These are phyloP conservation scores for Papilio polyxenes DNA, from an alignment of 1,140 invertebrate species.

Conservation along the genomic window DNA sequence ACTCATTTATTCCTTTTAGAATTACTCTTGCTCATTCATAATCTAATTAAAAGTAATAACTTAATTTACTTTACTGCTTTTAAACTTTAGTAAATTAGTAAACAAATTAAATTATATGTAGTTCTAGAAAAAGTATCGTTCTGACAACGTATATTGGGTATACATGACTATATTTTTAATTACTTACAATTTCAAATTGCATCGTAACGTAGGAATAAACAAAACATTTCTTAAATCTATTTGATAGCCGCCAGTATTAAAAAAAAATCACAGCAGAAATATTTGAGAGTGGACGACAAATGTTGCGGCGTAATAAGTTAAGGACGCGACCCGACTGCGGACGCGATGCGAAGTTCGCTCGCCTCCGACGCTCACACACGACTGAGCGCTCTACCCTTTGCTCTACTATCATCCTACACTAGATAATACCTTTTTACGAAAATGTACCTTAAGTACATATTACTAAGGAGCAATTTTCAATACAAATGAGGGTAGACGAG, in stretches of 20 bases:
- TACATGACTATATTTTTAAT: not conserved
- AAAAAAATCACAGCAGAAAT: conserved; percentile 2
- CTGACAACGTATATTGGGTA: not conserved
- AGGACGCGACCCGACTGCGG: conserved; percentile 43
- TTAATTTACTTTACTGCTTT: conserved; percentile 16
- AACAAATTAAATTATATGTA: not conserved
- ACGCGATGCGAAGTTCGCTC: conserved; percentile 49
- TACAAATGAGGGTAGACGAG: conserved; percentile 34
- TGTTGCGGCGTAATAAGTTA: conserved; percentile 72
- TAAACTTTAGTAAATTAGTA: not conserved
- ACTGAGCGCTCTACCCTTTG: conserved; percentile 64
- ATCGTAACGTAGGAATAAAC: not conserved
- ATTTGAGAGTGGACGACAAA: not conserved
- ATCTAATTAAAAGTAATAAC: conserved; percentile 48
- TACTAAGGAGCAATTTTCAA: conserved; percentile 45
- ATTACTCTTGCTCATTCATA: conserved; percentile 51
- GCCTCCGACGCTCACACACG: conserved; percentile 63
- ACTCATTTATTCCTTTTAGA: conserved; percentile 66
- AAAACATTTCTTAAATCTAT: not conserved
- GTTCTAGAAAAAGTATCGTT: not conserved
- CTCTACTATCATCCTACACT: conserved; percentile 60
- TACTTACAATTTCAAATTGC: not conserved
- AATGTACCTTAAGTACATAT: conserved; percentile 49
- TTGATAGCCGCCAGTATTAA: not conserved
- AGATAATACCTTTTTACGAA: conserved; percentile 45